A percentile compares a stretch with the other conserved stretches of the same genome.
Evolutionary conservation across 2,113 vertebrate species (phyloP).

Genomic region (Oophaga pumilio): DNA sequence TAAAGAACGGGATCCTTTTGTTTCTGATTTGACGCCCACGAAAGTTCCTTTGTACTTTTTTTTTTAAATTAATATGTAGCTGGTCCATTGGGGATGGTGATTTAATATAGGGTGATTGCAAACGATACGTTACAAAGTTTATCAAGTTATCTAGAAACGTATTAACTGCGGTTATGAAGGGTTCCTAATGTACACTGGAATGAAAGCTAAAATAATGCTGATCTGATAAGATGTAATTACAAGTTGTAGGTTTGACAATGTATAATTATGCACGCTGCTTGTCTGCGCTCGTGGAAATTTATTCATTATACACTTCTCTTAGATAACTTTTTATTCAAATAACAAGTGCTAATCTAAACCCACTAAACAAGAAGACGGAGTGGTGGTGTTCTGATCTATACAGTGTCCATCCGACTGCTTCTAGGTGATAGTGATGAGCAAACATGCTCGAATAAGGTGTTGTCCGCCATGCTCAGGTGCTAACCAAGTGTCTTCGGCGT

Average conservation of each 20-base stretch:
- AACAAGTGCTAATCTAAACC: neutral
- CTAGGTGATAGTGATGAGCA: too few relatives aligned
- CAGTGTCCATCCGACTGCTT: too few relatives aligned
- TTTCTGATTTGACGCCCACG: conserved; percentile 61
- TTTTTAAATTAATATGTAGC: conserved; percentile 68
- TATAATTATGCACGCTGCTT: neutral
- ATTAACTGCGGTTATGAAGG: conserved; percentile 64
- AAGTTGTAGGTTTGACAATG: neutral
- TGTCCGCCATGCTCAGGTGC: too few relatives aligned
- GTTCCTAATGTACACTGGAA: conserved; percentile 46
- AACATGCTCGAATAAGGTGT: too few relatives aligned
- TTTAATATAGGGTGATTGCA: conserved; percentile 66
- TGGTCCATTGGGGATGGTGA: conserved; percentile 61
- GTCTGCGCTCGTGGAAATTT: neutral
- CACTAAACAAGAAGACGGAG: too few relatives aligned
- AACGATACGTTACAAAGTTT: conserved; percentile 68
- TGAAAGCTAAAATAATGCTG: conserved; percentile 26
- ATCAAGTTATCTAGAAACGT: conserved; percentile 64
- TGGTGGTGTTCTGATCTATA: too few relatives aligned
- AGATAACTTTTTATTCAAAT: neutral
- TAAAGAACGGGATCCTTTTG: conserved; percentile 65
- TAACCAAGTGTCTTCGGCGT: too few relatives aligned
- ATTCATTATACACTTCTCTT: neutral
- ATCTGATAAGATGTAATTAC: conserved; percentile 4
- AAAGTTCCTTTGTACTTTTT: conserved; percentile 62